These are phyloP conservation scores for Nothobranchius kuhntae DNA, from an alignment of 2,113 vertebrate species.

Conservation along the genomic window DNA sequence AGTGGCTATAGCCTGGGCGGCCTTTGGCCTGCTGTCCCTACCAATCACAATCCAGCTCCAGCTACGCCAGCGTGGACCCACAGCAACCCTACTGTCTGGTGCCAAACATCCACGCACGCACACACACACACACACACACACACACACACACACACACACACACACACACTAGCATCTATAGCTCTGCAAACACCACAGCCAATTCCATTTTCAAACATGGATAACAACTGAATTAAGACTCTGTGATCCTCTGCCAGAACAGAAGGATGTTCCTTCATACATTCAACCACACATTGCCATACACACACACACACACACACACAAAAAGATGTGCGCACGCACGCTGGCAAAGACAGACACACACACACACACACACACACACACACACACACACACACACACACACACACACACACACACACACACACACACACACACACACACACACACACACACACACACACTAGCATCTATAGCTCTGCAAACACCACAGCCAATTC, in stretches of 20 bases:
- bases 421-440: conserved; percentile 47
- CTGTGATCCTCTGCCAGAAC: conserved; percentile 72
- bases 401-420: too few relatives aligned
- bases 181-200: conserved; percentile 55
- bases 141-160: conserved; percentile 31
- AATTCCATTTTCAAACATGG: conserved; percentile 73
- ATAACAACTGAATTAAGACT: conserved; percentile 76
- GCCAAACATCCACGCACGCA: conserved; percentile 53
- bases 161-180: conserved; percentile 33
- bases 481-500: conserved; percentile 61
- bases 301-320: conserved; percentile 24
- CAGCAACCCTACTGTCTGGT: conserved; percentile 55
- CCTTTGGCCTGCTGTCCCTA: conserved; percentile 69
- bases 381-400: background rate
- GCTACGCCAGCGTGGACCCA: conserved; percentile 58
- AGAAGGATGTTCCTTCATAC: conserved; percentile 65
- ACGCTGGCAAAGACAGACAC: too few relatives aligned
- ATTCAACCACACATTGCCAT: conserved; percentile 51
- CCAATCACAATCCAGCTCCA: conserved; percentile 67
- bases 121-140: conserved; percentile 24
- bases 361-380: too few relatives aligned
- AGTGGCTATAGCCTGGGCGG: conserved; percentile 58
- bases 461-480: conserved; percentile 38
- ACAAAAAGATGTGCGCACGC: too few relatives aligned
- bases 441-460: conserved; percentile 32